Base-by-base conservation (phyloP, 2,888 invertebrate species). In the Cantharis rufa region DNA sequence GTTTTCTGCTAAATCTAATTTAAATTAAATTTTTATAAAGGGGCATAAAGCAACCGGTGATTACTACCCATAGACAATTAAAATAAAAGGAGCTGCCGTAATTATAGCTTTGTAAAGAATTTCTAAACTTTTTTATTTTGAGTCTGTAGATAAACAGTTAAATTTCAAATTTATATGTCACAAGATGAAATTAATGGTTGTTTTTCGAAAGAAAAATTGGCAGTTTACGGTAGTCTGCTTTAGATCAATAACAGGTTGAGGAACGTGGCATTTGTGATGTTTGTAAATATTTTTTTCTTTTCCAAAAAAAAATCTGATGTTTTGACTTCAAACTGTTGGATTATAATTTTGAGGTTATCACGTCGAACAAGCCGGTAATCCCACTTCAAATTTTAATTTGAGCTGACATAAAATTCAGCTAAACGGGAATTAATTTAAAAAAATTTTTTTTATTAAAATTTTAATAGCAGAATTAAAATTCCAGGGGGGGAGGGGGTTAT, bases 21-120 rank as follows among this genome's bases (percentile, higher is more conserved):
- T 64, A 21, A 64, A 66, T 21, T 66, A 66, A 66, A 66, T 66
- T 66, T 66, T 66, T 66, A 66, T 66, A 63, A 18, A 63, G 63
- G 48, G 48, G 63, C 18, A 66, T 66, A 66, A 48, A 66, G 64
- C n/a, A 66, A 24, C 64, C 18, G 64, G n/a, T 24, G 24, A 66
- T 66, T 66, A 66, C 24, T 24, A 21, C 24, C 24, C 18, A 66
- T 66, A 66, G 18, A 66, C 64, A 66, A 66, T 66, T 66, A 66
- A 66, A 24, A 66, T 18, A 63, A 66, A 21, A 66, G 64, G n/a
- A 66, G 64, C 64, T 66, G 24, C 27, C 64, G 64, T 66, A 66
- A 66, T 66, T 66, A 66, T 66, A 66, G 64, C 24, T 66, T 66
- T 66, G 21, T n/a, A 66, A 21, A 66, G 24, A 66, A 21, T 66